Evolutionary conservation across 1,140 invertebrate species (phyloP).

Genomic region (Ptiloglossa arizonensis): DNA sequence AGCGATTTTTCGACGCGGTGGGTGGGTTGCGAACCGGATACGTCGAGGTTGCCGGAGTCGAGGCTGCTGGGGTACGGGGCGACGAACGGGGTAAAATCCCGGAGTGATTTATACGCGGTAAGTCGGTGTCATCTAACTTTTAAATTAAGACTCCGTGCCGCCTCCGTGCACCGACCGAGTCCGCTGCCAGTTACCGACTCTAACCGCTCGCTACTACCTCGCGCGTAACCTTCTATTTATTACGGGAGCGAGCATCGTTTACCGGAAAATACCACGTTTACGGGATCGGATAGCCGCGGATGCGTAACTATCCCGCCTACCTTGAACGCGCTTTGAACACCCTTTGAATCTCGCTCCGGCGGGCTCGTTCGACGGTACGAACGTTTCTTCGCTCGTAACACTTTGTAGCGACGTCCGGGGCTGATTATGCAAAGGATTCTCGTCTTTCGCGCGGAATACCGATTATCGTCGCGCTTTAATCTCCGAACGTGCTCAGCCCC

Average conservation of each 20-base stretch:
- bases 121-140: conserved; percentile 72
- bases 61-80: background rate
- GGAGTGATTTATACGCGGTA: conserved; percentile 66
- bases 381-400: conserved; percentile 14
- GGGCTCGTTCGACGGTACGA: conserved; percentile 11
- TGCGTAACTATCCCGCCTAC: conserved; percentile 33
- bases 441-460: conserved; percentile 23
- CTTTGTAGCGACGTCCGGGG: conserved; percentile 14
- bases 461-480: conserved; percentile 13
- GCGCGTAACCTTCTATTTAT: conserved; percentile 33
- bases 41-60: too few relatives aligned
- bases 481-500: background rate
- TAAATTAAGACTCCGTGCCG: conserved; percentile 67
- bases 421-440: conserved; percentile 27
- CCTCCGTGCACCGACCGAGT: background rate
- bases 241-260: conserved; percentile 8
- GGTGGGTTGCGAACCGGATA: conserved; percentile 41
- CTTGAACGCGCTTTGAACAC: conserved; percentile 24
- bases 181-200: background rate
- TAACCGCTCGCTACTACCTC: background rate
- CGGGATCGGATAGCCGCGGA: conserved; percentile 36
- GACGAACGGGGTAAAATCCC: conserved; percentile 40
- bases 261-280: conserved; percentile 46
- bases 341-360: conserved; percentile 25
- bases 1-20: conserved; percentile 39